Percentiles rank a stretch among this genome's conserved stretches.
Evolutionary conservation across 2,797 vertebrate genomes (phyloP).

Genomic region (Sebastes trivittatus): DNA sequence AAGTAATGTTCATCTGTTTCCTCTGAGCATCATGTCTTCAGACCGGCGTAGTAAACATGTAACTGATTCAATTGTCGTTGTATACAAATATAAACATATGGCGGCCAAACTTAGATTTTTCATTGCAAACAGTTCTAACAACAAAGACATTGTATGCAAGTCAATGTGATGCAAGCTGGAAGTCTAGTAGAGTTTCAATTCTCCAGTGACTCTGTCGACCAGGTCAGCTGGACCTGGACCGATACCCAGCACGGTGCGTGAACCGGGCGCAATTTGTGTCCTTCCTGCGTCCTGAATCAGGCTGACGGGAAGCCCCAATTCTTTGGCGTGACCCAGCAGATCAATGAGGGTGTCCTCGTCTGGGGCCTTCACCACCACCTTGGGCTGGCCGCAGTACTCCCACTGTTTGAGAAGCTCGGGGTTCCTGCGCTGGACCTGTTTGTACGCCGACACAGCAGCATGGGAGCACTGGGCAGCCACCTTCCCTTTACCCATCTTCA

Average conservation of each 20-base stretch:
- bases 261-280: conserved; percentile 95
- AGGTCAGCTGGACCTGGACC: conserved; percentile 91
- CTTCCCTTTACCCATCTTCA: conserved; percentile 99
- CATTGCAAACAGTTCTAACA: neutral
- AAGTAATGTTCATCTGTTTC: neutral
- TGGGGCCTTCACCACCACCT: conserved; percentile 93
- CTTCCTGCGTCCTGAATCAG: conserved; percentile 96
- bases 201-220: conserved; percentile 91
- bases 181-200: conserved; percentile 91
- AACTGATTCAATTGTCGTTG: neutral
- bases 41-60: neutral
- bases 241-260: conserved; percentile 92
- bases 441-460: conserved; percentile 94
- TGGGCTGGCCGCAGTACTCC: conserved; percentile 96
- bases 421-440: conserved; percentile 88
- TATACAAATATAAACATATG: conserved; percentile 33
- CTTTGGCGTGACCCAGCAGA: conserved; percentile 87
- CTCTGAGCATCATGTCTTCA: neutral
- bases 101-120: neutral
- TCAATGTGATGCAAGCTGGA: neutral
- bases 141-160: neutral
- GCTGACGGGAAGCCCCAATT: conserved; percentile 89
- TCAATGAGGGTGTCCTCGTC: conserved; percentile 89
- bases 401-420: conserved; percentile 91
- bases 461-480: conserved; percentile 95